Base-by-base conservation (phyloP, 2,888 invertebrate genomes). In the Masnerella sp. region DNA sequence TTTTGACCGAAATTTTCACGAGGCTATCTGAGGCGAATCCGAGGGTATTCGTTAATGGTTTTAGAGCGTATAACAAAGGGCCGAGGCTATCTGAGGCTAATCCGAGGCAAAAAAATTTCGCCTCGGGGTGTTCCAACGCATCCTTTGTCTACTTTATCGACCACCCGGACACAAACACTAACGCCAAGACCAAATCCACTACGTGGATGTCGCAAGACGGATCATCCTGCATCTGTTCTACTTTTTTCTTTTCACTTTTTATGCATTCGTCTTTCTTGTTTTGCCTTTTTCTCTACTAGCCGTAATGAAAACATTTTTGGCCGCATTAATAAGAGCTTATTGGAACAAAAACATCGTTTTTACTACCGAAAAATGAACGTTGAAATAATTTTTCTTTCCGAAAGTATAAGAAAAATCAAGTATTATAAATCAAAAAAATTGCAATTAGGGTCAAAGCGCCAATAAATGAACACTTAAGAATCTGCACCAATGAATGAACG, bases 91-190 rank as follows among this genome's bases (percentile, higher is more conserved):
- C n/a, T n/a, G n/a, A n/a, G n/a, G n/a, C n/a, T n/a, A n/a, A n/a
- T n/a, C n/a, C n/a, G n/a, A n/a, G n/a, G n/a, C n/a, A n/a, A n/a
- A n/a, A n/a, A n/a, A n/a, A n/a, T n/a, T n/a, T n/a, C n/a, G n/a
- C n/a, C n/a, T n/a, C n/a, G n/a, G n/a, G n/a, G 74, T 62, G 36
- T 67, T 70, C 61, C 54, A 58, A 67, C 65, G 67, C 64, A 70
- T 70, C 69, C 70, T 59, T 74, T 74, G 74, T 74, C 74, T 70
- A 65, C 52, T 70, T 70, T 74, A 74, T 74, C 70, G 74, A 70
- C 69, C 61, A 59, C 52, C 54, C 65, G 54, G n/a, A n/a, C 61
- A 61, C 72, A 49, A 67, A 67, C 54, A 59, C 65, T 32, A 64
- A 70, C 43, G 17, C 58, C 20, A 58, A 43, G 15, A 45, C 64